Percentiles rank a stretch among this genome's conserved stretches.
Conservation (phyloP, 2,797 vertebrate species). For the Rhinogobio ventralis region DNA sequence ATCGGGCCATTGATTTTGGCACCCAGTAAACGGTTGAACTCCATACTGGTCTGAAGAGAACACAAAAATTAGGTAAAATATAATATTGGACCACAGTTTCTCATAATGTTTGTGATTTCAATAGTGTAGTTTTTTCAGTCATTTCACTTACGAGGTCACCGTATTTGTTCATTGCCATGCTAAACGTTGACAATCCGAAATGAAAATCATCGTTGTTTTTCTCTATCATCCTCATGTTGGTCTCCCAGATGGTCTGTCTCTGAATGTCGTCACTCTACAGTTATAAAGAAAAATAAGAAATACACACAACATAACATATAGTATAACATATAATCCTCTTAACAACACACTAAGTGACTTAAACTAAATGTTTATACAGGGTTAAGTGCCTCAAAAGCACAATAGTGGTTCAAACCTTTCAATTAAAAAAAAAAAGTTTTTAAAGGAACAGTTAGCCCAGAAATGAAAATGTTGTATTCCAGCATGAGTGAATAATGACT, state of each 20-base stretch:
- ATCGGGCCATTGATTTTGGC: constrained; percentile 68
- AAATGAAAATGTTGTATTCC: neutral
- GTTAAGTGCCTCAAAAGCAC: neutral
- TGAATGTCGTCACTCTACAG: constrained; percentile 69
- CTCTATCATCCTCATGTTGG: constrained; percentile 73
- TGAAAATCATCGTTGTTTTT: constrained; percentile 73
- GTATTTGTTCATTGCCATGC: constrained; percentile 82
- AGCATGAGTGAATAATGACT: neutral
- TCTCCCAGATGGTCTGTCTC: constrained; percentile 76
- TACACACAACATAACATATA: neutral
- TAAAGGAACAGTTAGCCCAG: neutral
- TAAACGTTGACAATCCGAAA: constrained; percentile 70
- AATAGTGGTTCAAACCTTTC: neutral
- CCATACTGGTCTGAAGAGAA: constrained; percentile 67
- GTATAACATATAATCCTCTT: neutral
- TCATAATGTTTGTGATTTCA: neutral
- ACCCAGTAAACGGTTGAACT: constrained; percentile 76
- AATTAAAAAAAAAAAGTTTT: neutral
- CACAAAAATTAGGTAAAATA: constrained; percentile 2
- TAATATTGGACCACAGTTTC: neutral
- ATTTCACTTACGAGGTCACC: constrained; percentile 76
- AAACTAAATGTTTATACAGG: neutral
- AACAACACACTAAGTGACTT: neutral
- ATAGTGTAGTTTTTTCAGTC: neutral
- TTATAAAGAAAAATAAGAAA: neutral